phyloP scores from a whole-genome alignment of 2,113 vertebrate species.

The Grus americana region DNA sequence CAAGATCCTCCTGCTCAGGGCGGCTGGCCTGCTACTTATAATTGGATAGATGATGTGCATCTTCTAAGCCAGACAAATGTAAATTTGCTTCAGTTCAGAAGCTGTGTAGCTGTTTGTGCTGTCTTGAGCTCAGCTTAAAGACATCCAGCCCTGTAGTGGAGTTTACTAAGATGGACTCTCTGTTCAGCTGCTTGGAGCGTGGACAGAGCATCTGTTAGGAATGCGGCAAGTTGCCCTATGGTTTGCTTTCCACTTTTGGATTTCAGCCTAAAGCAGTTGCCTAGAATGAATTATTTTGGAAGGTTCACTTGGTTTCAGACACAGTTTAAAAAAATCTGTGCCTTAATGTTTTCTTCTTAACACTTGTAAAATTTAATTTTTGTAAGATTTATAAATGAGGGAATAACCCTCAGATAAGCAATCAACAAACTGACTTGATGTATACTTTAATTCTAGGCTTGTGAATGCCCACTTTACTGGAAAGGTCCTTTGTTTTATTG shows the following conservation, averaged over 20 bases:
- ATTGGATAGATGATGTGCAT: neutral
- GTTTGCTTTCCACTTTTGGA: neutral
- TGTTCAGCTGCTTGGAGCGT: neutral
- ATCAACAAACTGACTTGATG: neutral
- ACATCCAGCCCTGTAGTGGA: neutral
- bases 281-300: neutral
- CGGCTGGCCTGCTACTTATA: neutral
- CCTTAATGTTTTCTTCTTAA: neutral
- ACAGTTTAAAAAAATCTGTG: neutral
- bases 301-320: neutral
- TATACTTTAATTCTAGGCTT: conserved; percentile 77
- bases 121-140: neutral
- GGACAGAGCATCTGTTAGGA: neutral
- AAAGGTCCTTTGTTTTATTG: conserved; percentile 91
- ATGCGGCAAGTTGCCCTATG: neutral
- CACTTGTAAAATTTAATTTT: neutral
- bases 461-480: conserved; percentile 95
- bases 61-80: neutral
- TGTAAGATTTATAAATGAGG: neutral
- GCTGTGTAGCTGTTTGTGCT: neutral
- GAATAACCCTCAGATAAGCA: neutral
- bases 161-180: neutral
- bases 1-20: neutral
- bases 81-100: neutral
- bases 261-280: neutral